These are phyloP conservation scores for Drosophila melanogaster DNA, from an alignment of 1,140 invertebrate species.

Conservation along the genomic window DNA sequence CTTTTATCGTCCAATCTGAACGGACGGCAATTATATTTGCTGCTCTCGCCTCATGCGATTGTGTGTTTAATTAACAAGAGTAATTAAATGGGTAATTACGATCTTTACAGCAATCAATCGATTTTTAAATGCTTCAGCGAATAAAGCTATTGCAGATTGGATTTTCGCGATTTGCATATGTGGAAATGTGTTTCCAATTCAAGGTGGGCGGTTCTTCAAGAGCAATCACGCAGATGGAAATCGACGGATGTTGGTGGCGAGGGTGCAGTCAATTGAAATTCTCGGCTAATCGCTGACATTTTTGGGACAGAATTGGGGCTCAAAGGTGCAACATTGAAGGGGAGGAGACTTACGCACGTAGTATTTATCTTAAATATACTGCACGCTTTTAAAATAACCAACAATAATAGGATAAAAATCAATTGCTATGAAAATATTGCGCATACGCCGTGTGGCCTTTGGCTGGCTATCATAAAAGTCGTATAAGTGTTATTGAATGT, in stretches of 20 bases:
- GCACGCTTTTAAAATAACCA: background rate
- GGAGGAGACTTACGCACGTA: background rate
- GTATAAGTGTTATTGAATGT: conserved; percentile 9
- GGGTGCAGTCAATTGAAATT: conserved; percentile 55
- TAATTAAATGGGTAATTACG: conserved; percentile 44
- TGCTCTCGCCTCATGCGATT: conserved; percentile 7
- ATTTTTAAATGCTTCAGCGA: conserved; percentile 30
- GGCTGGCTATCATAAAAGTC: conserved; percentile 10
- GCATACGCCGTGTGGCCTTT: conserved; percentile 12
- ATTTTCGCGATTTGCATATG: conserved; percentile 19
- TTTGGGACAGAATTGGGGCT: conserved; percentile 39
- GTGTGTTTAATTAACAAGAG: conserved; percentile 58
- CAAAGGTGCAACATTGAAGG: conserved; percentile 18
- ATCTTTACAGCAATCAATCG: conserved; percentile 41
- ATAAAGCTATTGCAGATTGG: conserved; percentile 68
- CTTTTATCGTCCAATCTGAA: conserved; percentile 48
- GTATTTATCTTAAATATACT: background rate
- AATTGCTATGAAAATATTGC: background rate
- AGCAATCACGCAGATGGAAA: conserved; percentile 30
- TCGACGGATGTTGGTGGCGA: conserved; percentile 17
- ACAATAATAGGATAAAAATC: background rate
- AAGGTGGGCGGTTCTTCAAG: conserved; percentile 38
- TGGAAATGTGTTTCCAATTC: background rate
- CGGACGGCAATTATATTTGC: conserved; percentile 27
- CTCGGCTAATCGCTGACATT: conserved; percentile 55